Base-by-base conservation (phyloP, 2,888 invertebrate genomes). In the Agrotis puta region DNA sequence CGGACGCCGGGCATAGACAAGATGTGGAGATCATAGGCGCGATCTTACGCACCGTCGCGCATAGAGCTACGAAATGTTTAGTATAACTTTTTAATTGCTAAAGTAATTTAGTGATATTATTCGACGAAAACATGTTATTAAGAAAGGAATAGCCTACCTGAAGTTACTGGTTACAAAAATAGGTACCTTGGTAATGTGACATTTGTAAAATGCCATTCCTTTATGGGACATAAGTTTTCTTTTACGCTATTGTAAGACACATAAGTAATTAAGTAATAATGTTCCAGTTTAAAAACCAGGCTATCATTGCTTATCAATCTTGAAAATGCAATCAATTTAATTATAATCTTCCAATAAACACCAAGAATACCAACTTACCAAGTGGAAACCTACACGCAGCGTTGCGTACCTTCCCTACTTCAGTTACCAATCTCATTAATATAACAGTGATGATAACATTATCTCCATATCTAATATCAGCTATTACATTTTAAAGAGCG, bases 21-120 rank as follows among this genome's bases (percentile, higher is more conserved):
- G 84, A 81, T 83, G 80, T 85, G 82, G 76, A 71, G 81, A 80
- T 78, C 74, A 85, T 74, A 83, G 63, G 64, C 64, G 62, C 67
- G 83, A 84, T 88, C 86, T 88, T 85, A 92, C 91, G 92, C 90
- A 85, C 88, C 88, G 83, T 72, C 85, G 81, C 62, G 27, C 56
- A 14, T 33, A 39, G 39, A 39, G 39, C 53, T 71, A 62, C 11
- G 43, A 64, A 64, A 59, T 22, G 56, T 74, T 70, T 81, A 58
- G 66, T 53, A 43, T 20, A 33, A 33, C n/a, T 20, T 56, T 5
- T 3, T 45, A 56, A 56, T 27, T 54, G 54, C 27, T 54, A 27
- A 3, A 18, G 18, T 27, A 5, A 13, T 33, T 33, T 4, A 27
- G 27, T 18, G 18, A 4, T 54, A 11, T 27, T 27, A 1, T 39